Percentiles rank a stretch among this genome's conserved stretches.
Evolutionary conservation across 2,888 invertebrate species (phyloP).

Genomic region (Enchytraeus crypticus): DNA sequence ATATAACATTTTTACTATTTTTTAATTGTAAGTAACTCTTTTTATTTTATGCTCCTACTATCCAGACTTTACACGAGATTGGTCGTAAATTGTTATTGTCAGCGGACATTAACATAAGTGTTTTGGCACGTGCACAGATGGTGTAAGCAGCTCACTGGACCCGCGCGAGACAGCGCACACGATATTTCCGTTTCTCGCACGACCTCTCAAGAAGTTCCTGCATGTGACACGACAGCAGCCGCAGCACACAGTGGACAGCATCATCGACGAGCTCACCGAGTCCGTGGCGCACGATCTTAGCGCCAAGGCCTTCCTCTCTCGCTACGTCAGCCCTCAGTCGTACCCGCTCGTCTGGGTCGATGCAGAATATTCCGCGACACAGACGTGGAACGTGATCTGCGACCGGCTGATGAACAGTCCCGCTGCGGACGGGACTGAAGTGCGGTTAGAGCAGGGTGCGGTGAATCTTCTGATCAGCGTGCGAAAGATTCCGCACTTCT

Average conservation of each 20-base stretch:
- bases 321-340: conserved; percentile 63
- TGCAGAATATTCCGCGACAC: conserved; percentile 52
- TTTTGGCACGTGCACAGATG: no score
- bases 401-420: conserved; percentile 82
- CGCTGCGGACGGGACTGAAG: conserved; percentile 70
- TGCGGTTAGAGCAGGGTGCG: conserved; percentile 71
- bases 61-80: no score
- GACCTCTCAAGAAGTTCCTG: conserved; percentile 89
- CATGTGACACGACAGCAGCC: conserved; percentile 92
- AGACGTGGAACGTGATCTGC: conserved; percentile 91
- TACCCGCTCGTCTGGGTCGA: conserved; percentile 52
- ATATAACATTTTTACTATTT: no score
- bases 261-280: conserved; percentile 76
- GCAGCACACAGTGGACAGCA: conserved; percentile 84
- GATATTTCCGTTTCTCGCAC: conserved; percentile 90
- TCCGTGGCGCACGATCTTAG: conserved; percentile 88
- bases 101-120: no score
- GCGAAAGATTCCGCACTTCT: conserved; percentile 62
- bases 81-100: no score
- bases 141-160: no score
- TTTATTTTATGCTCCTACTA: no score
- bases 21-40: no score
- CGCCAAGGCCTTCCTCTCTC: conserved; percentile 85
- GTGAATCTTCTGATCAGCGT: conserved; percentile 81
- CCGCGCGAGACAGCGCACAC: conserved; percentile 94